Percentiles rank a stretch among this genome's conserved stretches.
Evolutionary conservation across 2,113 vertebrate species (phyloP).

Genomic region (Scomber colias): DNA sequence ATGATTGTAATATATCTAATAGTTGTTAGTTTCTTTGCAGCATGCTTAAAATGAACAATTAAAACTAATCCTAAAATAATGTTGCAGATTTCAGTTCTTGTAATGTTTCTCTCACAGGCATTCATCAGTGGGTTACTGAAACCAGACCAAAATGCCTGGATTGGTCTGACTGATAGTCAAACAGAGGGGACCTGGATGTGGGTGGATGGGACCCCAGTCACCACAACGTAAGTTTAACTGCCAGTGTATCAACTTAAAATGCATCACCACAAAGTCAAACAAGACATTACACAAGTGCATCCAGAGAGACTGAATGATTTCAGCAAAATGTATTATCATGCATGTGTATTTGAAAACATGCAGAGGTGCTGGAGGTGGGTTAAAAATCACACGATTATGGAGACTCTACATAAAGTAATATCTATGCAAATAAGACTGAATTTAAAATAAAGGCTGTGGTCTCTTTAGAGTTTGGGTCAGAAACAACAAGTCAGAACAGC

Average conservation of each 20-base stretch:
- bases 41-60: no score
- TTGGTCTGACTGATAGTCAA: constrained; percentile 54
- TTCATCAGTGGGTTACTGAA: constrained; percentile 26
- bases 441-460: not conserved
- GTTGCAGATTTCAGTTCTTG: no score
- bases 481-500: not conserved
- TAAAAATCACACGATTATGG: not conserved
- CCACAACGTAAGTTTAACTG: constrained; percentile 24
- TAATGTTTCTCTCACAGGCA: not conserved
- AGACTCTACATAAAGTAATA: not conserved
- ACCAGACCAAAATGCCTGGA: constrained; percentile 13
- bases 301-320: not conserved
- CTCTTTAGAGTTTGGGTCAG: not conserved
- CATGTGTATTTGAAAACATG: constrained; percentile 13
- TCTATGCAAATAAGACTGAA: constrained; percentile 12
- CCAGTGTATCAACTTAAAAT: not conserved
- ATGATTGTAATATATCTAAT: no score
- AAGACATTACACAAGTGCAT: not conserved
- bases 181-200: constrained; percentile 60
- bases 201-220: constrained; percentile 53
- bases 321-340: not conserved
- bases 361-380: not conserved
- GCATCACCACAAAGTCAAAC: not conserved
- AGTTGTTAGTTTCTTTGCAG: no score
- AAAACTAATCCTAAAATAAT: no score